Conservation (phyloP, 2,888 invertebrate genomes). For the Tinea pellionella region DNA sequence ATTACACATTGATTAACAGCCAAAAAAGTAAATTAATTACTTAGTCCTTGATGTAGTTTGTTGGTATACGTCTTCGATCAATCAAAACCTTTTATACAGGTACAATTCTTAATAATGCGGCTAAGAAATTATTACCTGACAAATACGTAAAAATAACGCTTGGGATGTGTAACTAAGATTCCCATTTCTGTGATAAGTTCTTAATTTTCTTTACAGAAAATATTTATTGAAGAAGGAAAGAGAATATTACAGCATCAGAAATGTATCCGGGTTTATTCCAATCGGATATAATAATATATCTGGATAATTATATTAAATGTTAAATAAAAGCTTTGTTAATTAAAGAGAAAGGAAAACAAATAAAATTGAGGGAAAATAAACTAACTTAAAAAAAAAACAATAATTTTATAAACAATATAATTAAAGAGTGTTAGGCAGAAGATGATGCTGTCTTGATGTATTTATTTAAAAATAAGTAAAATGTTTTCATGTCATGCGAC, state of each 20-base stretch:
- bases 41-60: neutral
- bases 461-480: too few relatives aligned
- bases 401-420: too few relatives aligned
- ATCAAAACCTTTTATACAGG: slow-evolving; percentile 1
- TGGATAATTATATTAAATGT: neutral
- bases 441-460: too few relatives aligned
- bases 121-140: neutral
- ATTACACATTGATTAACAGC: neutral
- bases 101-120: neutral
- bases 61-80: neutral
- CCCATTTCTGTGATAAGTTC: too few relatives aligned
- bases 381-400: too few relatives aligned
- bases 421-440: too few relatives aligned
- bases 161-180: too few relatives aligned
- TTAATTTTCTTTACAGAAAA: too few relatives aligned
- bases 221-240: too few relatives aligned
- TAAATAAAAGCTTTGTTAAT: neutral
- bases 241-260: slow-evolving; percentile 23
- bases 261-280: slow-evolving; percentile 33
- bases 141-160: too few relatives aligned
- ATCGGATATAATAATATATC: slow-evolving; percentile 16
- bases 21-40: neutral
- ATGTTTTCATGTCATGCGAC: neutral
- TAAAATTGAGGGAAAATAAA: neutral
- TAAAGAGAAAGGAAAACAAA: neutral